These are phyloP conservation scores for Tanypteryx hageni DNA, from an alignment of 2,888 invertebrate genomes.

Conservation along the genomic window DNA sequence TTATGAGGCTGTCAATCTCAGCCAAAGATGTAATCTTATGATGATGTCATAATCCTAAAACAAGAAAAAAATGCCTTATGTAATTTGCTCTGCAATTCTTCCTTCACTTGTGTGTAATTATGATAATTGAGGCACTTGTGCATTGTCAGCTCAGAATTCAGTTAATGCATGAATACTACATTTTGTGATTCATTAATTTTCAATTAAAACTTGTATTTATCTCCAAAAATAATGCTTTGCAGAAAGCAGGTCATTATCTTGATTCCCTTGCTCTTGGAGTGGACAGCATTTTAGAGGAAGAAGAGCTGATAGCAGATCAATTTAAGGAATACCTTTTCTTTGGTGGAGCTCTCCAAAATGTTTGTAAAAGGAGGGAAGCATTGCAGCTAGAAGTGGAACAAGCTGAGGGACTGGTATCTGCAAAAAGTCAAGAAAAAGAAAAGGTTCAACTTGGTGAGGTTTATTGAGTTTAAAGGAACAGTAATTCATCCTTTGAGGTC, in stretches of 20 bases:
- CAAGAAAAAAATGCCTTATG: too few species aligned
- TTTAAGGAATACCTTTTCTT: constrained; percentile 90
- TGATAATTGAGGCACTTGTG: too few species aligned
- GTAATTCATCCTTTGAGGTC: too few species aligned
- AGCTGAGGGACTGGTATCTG: constrained; percentile 81
- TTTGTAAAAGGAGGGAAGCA: constrained; percentile 85
- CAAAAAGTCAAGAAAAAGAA: constrained; percentile 76
- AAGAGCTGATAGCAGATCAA: constrained; percentile 89
- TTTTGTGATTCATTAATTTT: too few species aligned
- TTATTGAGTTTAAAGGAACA: not conserved
- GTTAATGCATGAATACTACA: too few species aligned
- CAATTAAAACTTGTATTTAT: too few species aligned
- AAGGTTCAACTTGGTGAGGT: constrained; percentile 75
- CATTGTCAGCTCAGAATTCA: too few species aligned
- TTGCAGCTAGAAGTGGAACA: constrained; percentile 84
- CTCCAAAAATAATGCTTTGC: constrained; percentile 66
- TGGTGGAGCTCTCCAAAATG: constrained; percentile 84
- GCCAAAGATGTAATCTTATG: too few species aligned
- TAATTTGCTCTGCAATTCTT: too few species aligned
- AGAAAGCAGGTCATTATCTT: constrained; percentile 80
- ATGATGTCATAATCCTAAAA: too few species aligned
- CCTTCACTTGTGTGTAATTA: too few species aligned
- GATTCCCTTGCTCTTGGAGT: constrained; percentile 86
- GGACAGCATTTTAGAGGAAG: constrained; percentile 87
- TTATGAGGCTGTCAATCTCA: too few species aligned